A percentile compares a stretch with the other conserved stretches of the same genome.
Evolutionary conservation across 2,797 vertebrate genomes (phyloP).

Genomic region (Hafferia zeledoni): DNA sequence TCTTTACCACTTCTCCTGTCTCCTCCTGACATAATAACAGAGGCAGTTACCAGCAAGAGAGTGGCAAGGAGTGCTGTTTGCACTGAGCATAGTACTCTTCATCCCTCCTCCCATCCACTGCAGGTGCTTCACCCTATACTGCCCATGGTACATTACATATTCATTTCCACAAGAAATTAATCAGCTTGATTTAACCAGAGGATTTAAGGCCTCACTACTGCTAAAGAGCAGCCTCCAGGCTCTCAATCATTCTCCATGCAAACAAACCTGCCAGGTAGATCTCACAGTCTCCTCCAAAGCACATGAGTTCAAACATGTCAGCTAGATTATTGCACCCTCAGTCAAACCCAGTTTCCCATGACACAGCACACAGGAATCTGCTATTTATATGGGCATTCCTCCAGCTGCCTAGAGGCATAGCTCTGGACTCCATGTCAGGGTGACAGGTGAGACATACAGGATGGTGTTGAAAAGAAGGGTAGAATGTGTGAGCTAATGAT

Average conservation of each 20-base stretch:
- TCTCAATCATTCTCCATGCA: neutral
- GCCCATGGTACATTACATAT: rapidly evolving
- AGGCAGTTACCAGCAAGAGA: neutral
- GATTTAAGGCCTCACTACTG: neutral
- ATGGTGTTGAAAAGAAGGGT: neutral
- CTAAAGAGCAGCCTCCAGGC: neutral
- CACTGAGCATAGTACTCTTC: neutral
- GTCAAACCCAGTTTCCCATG: neutral
- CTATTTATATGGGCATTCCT: neutral
- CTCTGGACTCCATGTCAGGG: neutral
- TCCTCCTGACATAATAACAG: constrained; percentile 61
- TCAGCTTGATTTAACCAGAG: neutral
- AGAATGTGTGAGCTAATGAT: neutral
- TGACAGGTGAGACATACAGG: neutral
- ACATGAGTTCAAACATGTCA: neutral
- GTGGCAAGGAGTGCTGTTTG: neutral
- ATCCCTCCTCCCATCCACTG: neutral
- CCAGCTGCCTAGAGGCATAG: neutral
- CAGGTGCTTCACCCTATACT: neutral
- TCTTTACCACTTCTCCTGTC: constrained; percentile 75
- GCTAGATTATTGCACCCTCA: neutral
- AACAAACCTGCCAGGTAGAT: neutral
- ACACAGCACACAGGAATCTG: neutral
- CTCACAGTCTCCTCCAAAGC: neutral
- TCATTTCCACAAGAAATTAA: neutral